Base-by-base conservation (phyloP, 2,888 invertebrate species). In the Tryphoninae sp. region DNA sequence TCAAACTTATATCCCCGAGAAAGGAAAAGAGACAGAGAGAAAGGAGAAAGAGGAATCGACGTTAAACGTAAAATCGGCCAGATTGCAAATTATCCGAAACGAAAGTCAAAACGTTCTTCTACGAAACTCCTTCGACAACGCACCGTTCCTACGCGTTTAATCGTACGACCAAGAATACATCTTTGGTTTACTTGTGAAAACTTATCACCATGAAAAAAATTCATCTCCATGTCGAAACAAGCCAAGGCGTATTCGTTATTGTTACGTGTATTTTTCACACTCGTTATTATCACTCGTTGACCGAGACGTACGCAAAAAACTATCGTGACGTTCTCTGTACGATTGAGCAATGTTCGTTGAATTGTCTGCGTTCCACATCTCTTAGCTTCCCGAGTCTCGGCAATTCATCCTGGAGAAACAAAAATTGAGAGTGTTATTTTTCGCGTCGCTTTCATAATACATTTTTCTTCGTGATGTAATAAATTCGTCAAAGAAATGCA, bases 1-100 rank as follows among this genome's bases (percentile, higher is more conserved):
- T 19, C 19, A 55, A 19, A 42, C 67, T 33, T 33, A 6, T 33
- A 33, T 33, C 33, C 33, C 7, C 33, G 33, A 33, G 33, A 33
- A 33, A 33, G 33, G 33, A 6, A 33, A 33, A 33, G 7, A 33
- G 33, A 6, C 7, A 6, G n/a, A 53, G 76, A 68, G 76, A 76
- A 76, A 76, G 76, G 68, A 61, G 76, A 76, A 76, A 76, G 61
- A 76, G 61, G 61, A 59, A 33, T 68, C 68, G 68, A 76, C 76
- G 68, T 68, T 33, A 55, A 51, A n/a, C 9, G 67, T 13, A 51
- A 62, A 76, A 40, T 53, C 45, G 11, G 13, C 11, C n/a, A 40
- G n/a, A 61, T 61, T 6, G 23, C 22, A 33, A 61, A 55, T 16
- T 9, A 53, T 53, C 11, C 49, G 33, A 9, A 61, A 61, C 40